A percentile compares a stretch with the other conserved stretches of the same genome.
Conservation (phyloP, 2,888 invertebrate species). For the Blomia tropicalis region DNA sequence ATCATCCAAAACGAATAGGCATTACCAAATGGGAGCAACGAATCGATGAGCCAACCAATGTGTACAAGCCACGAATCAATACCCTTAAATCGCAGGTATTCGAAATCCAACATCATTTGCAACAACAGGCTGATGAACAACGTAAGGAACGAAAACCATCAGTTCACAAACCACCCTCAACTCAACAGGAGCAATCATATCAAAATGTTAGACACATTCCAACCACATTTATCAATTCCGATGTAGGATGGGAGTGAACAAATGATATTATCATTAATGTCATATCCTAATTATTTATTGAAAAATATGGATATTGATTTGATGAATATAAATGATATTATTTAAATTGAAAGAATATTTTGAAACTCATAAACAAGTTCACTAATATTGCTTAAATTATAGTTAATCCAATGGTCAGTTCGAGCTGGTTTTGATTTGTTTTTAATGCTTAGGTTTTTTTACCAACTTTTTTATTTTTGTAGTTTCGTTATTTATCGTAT, state of each 20-base stretch:
- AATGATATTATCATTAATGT: too few relatives aligned
- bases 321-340: too few relatives aligned
- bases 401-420: too few relatives aligned
- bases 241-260: slow-evolving; percentile 1
- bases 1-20: neutral
- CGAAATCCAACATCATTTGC: neutral
- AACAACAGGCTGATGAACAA: neutral
- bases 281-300: too few relatives aligned
- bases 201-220: slow-evolving; percentile 3
- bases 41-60: neutral
- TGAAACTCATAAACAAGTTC: too few relatives aligned
- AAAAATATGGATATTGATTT: too few relatives aligned
- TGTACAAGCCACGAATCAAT: neutral
- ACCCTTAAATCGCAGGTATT: neutral
- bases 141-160: neutral
- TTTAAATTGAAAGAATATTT: too few relatives aligned
- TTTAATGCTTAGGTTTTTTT: too few relatives aligned
- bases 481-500: too few relatives aligned
- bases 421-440: too few relatives aligned
- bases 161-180: neutral
- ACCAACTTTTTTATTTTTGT: too few relatives aligned
- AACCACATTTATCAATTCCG: slow-evolving; percentile 2
- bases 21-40: neutral
- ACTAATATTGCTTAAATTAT: too few relatives aligned
- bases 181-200: neutral